Evolutionary conservation across 2,888 invertebrate genomes (phyloP), one percentile per base, ranked within the genome.

Genomic region (Amphipyra berbera): DNA sequence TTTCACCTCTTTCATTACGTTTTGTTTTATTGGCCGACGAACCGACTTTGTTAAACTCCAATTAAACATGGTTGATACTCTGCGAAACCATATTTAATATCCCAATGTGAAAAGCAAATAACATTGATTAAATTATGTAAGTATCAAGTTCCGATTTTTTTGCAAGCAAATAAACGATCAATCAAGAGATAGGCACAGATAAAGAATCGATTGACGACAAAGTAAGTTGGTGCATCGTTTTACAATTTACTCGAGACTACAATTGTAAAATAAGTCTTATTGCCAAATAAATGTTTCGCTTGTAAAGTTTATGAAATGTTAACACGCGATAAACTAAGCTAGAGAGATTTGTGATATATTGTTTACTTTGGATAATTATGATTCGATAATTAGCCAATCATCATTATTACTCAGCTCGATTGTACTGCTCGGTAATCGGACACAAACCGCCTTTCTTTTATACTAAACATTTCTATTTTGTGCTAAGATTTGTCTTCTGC

Each of bases 171-270:
- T 40, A 58, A 48, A 46, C 54, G 14, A 64, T 70, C 47, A 55
- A 70, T 70, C 47, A 60, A 50, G 7, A 2, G 44, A 69, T 58
- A 69, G 8, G 37, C 10, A 33, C 44, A 10, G 58, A 61, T 62
- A 69, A 63, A 44, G 8, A 58, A 61, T 12, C 46, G 38, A 68
- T 42, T 73, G 41, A 46, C 41, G 13, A 55, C n/a, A 12, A 12
- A 15, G 14, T 10, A 42, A n/a, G 10, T 46, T 53, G 10, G 9
- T 41, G 40, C 37, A 37, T 33, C 13, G 38, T 70, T 37, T 53
- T 35, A 30, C 15, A 42, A 38, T 35, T 42, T 13, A 37, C n/a
- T 42, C 37, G 30, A 10, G 30, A 7, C 30, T 4, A 30, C 30
- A 30, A 7, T 30, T 7, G 2, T 30, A 15, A 21, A 44, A 3